Base-by-base conservation (phyloP, 1,140 invertebrate genomes). In the Neelides sp. region DNA sequence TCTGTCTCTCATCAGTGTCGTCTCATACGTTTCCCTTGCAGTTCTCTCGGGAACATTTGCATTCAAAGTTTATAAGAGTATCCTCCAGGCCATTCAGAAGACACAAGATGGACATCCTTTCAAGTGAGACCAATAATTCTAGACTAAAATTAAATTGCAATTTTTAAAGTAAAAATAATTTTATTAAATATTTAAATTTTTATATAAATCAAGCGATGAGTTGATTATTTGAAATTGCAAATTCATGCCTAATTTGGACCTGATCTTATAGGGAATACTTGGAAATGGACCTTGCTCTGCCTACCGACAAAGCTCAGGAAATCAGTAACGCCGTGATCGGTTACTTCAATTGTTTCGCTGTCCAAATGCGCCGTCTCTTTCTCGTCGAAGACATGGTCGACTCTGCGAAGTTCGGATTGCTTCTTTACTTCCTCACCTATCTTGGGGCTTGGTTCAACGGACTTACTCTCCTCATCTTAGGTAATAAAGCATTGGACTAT, bases 401-500 rank as follows among this genome's bases (percentile, higher is more conserved):
- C 71, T 95, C 92, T 28, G 78, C 89, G 61, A 89, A 95, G 76
- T 96, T 96, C 71, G 87, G 80, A 60, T 77, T 92, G 54, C 70
- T 90, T 56, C 74, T 96, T 63, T 97, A 92, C 90, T 82, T 82
- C 63, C 75, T 96, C 65, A 97, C 93, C 24, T 97, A 96, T 68
- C 75, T 97, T 61, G 93, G 93, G 60, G 80, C 88, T 61, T 94
- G 88, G 85, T 97, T 98, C 76, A 97, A 96, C 72, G 92, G 92
- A 66, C 85, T 97, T 78, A 95, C 91, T 59, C 77, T 96, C 61
- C 78, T 96, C 64, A 95, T 95, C 63, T 76, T 95, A 64, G 83
- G 88, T 93, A 68, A 73, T 73, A 69, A 27, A n/a, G n/a, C n/a
- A n/a, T n/a, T n/a, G n/a, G n/a, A n/a, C n/a, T n/a, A n/a, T n/a